These are phyloP conservation scores for Sarcophaga bullata DNA, from an alignment of 1,140 invertebrate species.

Conservation along the genomic window DNA sequence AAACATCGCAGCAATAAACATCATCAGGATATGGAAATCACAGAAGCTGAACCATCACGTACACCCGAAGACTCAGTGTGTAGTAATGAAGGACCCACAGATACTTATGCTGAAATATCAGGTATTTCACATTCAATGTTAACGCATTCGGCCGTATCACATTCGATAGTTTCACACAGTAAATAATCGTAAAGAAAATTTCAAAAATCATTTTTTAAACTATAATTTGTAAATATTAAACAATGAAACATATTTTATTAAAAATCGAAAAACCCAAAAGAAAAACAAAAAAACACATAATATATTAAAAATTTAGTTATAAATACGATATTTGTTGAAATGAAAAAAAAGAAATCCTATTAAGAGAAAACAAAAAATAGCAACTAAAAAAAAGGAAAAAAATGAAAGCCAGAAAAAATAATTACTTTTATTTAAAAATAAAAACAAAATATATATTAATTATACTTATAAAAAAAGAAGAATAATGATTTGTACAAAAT, in stretches of 20 bases:
- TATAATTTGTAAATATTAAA: conserved; percentile 19
- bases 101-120: conserved; percentile 64
- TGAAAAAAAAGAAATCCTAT: background rate
- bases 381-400: conserved; percentile 43
- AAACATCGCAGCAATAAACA: conserved; percentile 69
- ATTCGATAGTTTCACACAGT: conserved; percentile 62
- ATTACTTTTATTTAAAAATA: conserved; percentile 62
- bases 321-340: background rate
- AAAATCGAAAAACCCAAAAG: background rate
- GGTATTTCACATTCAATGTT: conserved; percentile 64
- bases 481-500: conserved; percentile 20
- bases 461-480: conserved; percentile 54
- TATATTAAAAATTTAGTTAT: background rate
- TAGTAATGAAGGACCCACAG: conserved; percentile 76
- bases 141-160: conserved; percentile 62
- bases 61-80: conserved; percentile 78
- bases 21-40: conserved; percentile 69
- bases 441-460: conserved; percentile 43
- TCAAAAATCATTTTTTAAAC: background rate
- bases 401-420: conserved; percentile 54
- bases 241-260: background rate
- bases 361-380: background rate
- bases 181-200: conserved; percentile 39
- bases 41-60: conserved; percentile 75
- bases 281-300: background rate